Percentiles rank a stretch among this genome's conserved stretches.
Conservation (phyloP, 1,140 invertebrate species). For the Drosophila fuyamai region DNA sequence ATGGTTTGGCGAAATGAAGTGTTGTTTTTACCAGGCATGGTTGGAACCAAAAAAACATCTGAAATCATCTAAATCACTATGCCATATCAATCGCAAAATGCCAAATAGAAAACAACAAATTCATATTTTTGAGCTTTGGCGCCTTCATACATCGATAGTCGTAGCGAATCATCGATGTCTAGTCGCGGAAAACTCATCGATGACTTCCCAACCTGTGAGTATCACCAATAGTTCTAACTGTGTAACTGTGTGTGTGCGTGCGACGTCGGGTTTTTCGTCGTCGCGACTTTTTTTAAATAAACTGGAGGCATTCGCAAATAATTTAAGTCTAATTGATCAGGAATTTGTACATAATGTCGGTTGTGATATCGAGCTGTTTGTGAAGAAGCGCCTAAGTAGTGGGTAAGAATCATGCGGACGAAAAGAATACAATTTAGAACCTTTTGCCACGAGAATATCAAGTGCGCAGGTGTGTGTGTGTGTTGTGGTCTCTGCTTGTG, state of each 20-base stretch:
- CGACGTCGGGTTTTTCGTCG: constrained; percentile 56
- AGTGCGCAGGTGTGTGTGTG: constrained; percentile 43
- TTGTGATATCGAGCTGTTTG: constrained; percentile 77
- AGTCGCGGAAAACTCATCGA: too few species aligned
- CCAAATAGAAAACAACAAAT: too few species aligned
- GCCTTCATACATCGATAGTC: too few species aligned
- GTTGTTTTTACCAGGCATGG: too few species aligned
- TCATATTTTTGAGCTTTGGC: too few species aligned
- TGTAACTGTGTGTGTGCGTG: constrained; percentile 44
- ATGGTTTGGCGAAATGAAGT: too few species aligned
- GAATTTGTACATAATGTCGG: constrained; percentile 83
- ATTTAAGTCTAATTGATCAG: constrained; percentile 77
- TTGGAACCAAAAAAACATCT: too few species aligned
- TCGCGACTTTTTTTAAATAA: constrained; percentile 72
- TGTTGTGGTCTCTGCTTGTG: constrained; percentile 29
- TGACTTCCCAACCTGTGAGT: too few species aligned
- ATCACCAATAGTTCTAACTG: constrained; percentile 42
- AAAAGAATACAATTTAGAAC: constrained; percentile 54
- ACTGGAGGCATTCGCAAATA: constrained; percentile 70
- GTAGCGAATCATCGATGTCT: too few species aligned
- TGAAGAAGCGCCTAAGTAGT: constrained; percentile 71
- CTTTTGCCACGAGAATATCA: constrained; percentile 57
- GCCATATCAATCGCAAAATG: too few species aligned
- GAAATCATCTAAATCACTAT: too few species aligned
- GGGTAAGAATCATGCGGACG: constrained; percentile 61